Conservation (phyloP, 1,140 invertebrate species). For the Philotrypesis tridentata region DNA sequence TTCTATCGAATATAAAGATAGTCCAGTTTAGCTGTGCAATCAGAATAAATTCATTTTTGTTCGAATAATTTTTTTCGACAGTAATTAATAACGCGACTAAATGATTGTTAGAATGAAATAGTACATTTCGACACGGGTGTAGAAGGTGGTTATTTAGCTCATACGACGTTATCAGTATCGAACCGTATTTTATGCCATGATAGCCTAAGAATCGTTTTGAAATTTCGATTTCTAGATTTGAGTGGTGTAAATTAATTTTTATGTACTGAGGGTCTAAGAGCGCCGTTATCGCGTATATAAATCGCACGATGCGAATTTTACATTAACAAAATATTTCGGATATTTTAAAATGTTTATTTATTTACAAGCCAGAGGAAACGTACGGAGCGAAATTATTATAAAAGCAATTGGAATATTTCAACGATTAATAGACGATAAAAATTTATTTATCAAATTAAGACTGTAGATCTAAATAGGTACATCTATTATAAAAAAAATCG, state of each 20-base stretch:
- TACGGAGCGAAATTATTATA: conserved; percentile 54
- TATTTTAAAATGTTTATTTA: background rate
- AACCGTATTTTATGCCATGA: too few relatives aligned
- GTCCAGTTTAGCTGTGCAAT: conserved; percentile 10
- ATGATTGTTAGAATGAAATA: background rate
- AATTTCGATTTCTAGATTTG: too few relatives aligned
- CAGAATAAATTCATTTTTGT: conserved; percentile 14
- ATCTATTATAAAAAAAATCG: too few relatives aligned
- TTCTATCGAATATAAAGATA: conserved; percentile 30
- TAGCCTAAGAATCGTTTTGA: too few relatives aligned
- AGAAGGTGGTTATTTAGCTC: too few relatives aligned
- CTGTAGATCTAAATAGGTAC: too few relatives aligned
- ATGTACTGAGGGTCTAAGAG: background rate
- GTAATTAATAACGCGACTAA: background rate
- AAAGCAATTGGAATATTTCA: too few relatives aligned
- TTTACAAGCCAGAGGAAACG: conserved; percentile 39
- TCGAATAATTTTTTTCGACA: background rate
- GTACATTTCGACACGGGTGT: too few relatives aligned
- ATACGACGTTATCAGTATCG: too few relatives aligned
- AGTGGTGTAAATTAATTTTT: too few relatives aligned
- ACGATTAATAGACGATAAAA: too few relatives aligned
- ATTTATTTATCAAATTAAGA: too few relatives aligned
- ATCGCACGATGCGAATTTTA: background rate
- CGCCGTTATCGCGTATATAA: background rate
- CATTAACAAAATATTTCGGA: background rate